Evolutionary conservation across 2,888 invertebrate genomes (phyloP), one percentile per base, ranked within the genome.

Genomic region (Nemoura dubitans): DNA sequence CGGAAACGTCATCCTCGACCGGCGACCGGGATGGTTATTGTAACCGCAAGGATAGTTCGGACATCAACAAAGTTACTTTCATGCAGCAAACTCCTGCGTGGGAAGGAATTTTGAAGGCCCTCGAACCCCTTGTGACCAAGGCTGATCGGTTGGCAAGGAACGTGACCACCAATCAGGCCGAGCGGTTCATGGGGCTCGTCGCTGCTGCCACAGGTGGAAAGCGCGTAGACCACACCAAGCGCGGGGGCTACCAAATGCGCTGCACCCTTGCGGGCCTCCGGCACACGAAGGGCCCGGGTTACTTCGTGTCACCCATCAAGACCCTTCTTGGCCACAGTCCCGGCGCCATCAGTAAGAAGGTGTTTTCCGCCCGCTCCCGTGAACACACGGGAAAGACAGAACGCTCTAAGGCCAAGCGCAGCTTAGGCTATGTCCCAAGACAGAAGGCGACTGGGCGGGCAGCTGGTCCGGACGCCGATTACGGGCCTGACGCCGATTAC

Each of bases 1-100:
- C 7, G 0, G 59, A 7, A 7, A 14, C 21, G 5, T 6, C 36
- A 3, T 36, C 10, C 5, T 3, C 36, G 5, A 36, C 25, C 27
- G 77, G 80, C 10, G 86, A 78, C 78, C 36, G 59, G 0, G 14
- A 81, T 3, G 26, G 21, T 6, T 87, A 83, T 29, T 87, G 87
- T 26, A 28, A 59, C 1, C 43, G 76, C 27, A 36, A 83, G 43
- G 42, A 87, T 14, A 81, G 83, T 25, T 26, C 0, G 10, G 77
- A 29, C 3, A 27, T 26, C 2, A 80, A 80, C 26, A 25, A 80
- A 28, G 80, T 80, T 25, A 25, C 80, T 1, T 80, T 80, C 80
- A 5, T 80, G 27, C 14, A 80, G 27, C 26, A 80, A 80, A 25
- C 80, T 1, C 28, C 80, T 25, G 80, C 26, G 28, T 80, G 80